A percentile compares a stretch with the other conserved stretches of the same genome.
phyloP scores from a whole-genome alignment of 2,888 invertebrate genomes.

The Sympetrum striolatum region DNA sequence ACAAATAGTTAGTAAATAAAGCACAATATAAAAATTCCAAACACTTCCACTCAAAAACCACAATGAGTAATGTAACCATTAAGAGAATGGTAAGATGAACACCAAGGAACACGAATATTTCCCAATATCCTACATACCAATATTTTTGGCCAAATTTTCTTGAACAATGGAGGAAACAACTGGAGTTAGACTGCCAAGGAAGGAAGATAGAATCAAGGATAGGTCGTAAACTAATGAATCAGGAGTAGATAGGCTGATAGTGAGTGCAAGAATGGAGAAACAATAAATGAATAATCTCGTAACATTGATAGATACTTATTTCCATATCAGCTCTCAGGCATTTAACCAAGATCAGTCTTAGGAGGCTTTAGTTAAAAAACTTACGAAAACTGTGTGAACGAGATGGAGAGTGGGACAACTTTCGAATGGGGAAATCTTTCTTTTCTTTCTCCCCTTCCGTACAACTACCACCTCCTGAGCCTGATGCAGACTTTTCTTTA shows the following conservation, averaged over 20 bases:
- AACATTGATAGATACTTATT: neutral
- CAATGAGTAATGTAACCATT: neutral
- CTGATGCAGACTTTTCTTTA: slow-evolving; percentile 38
- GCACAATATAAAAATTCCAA: neutral
- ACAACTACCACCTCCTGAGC: neutral
- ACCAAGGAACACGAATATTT: slow-evolving; percentile 53
- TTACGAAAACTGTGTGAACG: slow-evolving; percentile 47
- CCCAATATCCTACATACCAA: slow-evolving; percentile 65
- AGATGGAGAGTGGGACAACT: slow-evolving; percentile 53
- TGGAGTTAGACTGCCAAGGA: slow-evolving; percentile 34
- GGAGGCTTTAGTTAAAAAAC: neutral
- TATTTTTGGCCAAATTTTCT: slow-evolving; percentile 66
- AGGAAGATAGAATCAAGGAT: slow-evolving; percentile 22
- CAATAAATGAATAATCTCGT: neutral
- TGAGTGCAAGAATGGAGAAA: neutral
- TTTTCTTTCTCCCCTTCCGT: neutral
- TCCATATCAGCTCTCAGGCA: neutral
- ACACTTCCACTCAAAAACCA: slow-evolving; percentile 8
- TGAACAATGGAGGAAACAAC: slow-evolving; percentile 47
- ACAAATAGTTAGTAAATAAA: neutral
- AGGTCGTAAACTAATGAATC: neutral
- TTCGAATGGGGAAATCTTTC: slow-evolving; percentile 48
- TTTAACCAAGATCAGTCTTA: neutral
- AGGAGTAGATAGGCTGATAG: neutral
- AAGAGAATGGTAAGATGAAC: neutral